Conservation (phyloP, 2,113 vertebrate genomes). For the Scatophagus argus region DNA sequence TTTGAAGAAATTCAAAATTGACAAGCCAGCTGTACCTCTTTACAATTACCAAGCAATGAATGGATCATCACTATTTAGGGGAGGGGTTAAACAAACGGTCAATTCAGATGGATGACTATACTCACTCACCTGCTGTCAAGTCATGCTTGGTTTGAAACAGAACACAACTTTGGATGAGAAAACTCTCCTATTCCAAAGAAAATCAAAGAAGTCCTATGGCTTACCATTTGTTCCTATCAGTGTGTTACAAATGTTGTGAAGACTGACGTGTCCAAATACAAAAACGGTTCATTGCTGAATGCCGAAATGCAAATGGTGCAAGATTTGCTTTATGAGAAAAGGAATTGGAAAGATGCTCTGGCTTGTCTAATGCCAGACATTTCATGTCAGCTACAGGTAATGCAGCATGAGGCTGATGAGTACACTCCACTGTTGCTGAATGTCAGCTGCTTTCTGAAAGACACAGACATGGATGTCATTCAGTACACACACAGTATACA, state of each 20-base stretch:
- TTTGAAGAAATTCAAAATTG: not conserved
- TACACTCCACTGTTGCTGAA: constrained; percentile 17
- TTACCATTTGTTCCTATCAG: not conserved
- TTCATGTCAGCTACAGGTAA: constrained; percentile 25
- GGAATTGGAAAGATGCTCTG: constrained; percentile 2
- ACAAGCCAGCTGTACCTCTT: not conserved
- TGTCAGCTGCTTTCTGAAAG: constrained; percentile 2
- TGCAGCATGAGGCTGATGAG: constrained; percentile 29
- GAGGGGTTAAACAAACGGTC: not conserved
- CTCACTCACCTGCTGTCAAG: not conserved
- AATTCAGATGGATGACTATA: not conserved
- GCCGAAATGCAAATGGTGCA: too few relatives aligned
- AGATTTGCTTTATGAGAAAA: not conserved
- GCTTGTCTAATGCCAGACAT: not conserved
- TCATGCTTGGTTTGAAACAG: not conserved
- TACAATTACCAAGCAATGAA: not conserved
- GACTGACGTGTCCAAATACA: too few relatives aligned
- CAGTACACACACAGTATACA: not conserved
- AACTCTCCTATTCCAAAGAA: not conserved
- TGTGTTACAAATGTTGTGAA: too few relatives aligned
- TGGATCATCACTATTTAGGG: not conserved
- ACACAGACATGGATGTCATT: constrained; percentile 25
- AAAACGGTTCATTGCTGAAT: too few relatives aligned
- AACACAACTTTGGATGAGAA: not conserved
- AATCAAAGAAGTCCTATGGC: not conserved